Conservation (phyloP, 2,113 vertebrate genomes). For the Parotia lawesii region DNA sequence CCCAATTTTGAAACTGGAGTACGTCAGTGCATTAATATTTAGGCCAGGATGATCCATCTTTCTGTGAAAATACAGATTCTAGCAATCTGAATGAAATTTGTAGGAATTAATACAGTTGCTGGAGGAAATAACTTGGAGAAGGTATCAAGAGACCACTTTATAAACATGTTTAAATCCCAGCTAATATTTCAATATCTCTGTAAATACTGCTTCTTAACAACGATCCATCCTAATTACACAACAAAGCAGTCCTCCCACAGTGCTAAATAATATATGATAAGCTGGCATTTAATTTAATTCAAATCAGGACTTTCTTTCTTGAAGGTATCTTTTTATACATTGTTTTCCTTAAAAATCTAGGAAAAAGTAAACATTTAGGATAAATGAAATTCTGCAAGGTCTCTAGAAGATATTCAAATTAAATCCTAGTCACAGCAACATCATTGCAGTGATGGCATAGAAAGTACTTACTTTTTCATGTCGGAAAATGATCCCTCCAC, state of each 20-base stretch:
- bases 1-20: neutral
- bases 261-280: neutral
- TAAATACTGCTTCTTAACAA: slow-evolving; percentile 21
- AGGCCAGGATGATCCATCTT: neutral
- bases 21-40: neutral
- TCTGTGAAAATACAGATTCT: neutral
- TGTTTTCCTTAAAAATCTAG: neutral
- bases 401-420: neutral
- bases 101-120: neutral
- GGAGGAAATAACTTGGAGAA: neutral
- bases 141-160: neutral
- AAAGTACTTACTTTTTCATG: neutral
- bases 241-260: neutral
- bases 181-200: slow-evolving; percentile 13
- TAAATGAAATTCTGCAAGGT: neutral
- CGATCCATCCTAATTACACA: neutral
- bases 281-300: neutral
- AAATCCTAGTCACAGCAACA: neutral
- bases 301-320: neutral
- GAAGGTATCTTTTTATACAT: neutral
- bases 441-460: neutral
- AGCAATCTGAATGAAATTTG: neutral
- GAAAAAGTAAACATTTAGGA: neutral
- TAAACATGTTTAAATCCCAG: neutral
- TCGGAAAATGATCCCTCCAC: neutral